These are phyloP conservation scores for Goniozus legneri DNA, from an alignment of 1,140 invertebrate species.

Conservation along the genomic window DNA sequence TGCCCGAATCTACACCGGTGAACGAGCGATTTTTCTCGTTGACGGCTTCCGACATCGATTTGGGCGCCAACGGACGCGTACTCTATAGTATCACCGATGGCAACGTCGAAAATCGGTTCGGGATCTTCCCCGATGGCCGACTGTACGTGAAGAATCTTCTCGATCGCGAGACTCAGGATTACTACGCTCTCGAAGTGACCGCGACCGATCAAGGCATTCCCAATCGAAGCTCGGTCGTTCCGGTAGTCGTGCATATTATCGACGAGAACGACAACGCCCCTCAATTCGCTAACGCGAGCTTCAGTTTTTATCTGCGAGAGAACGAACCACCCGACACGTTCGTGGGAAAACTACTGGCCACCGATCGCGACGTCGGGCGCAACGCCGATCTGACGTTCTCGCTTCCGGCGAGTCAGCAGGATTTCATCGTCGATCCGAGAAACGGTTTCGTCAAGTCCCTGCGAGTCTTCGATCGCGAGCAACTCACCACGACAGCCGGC, in stretches of 20 bases:
- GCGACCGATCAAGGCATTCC: slow-evolving; percentile 76
- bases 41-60: slow-evolving; percentile 77
- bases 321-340: slow-evolving; percentile 86
- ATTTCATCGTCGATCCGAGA: slow-evolving; percentile 84
- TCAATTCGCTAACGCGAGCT: slow-evolving; percentile 80
- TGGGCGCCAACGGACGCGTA: slow-evolving; percentile 77
- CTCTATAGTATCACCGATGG: slow-evolving; percentile 79
- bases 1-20: slow-evolving; percentile 84
- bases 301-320: slow-evolving; percentile 81
- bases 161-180: slow-evolving; percentile 86
- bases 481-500: slow-evolving; percentile 70
- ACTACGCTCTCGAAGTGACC: slow-evolving; percentile 81
- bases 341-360: slow-evolving; percentile 83
- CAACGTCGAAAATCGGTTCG: slow-evolving; percentile 79
- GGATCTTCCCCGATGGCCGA: slow-evolving; percentile 86
- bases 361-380: slow-evolving; percentile 84
- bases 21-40: slow-evolving; percentile 87
- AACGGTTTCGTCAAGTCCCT: slow-evolving; percentile 90
- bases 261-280: slow-evolving; percentile 97
- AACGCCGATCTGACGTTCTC: slow-evolving; percentile 91
- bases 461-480: slow-evolving; percentile 82
- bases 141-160: slow-evolving; percentile 78
- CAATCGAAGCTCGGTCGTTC: slow-evolving; percentile 73
- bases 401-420: slow-evolving; percentile 70
- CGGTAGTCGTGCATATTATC: slow-evolving; percentile 85